Conservation (phyloP, 2,113 vertebrate genomes). For the Muscicapa adusta region DNA sequence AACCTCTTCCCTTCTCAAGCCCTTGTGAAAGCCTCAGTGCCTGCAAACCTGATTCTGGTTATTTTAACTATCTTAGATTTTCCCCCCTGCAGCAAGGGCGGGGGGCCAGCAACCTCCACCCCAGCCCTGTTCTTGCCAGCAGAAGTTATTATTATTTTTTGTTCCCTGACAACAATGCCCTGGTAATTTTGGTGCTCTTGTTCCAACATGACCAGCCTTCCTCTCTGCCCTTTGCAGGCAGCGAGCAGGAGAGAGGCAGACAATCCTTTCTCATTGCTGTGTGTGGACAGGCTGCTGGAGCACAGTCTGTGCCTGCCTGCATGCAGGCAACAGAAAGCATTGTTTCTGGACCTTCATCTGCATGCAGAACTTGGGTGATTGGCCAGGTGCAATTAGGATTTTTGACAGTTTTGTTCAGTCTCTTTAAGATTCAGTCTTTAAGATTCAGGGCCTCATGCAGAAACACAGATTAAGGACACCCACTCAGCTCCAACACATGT, state of each 20-base stretch:
- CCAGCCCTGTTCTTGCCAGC: conserved; percentile 26
- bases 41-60: neutral
- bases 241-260: neutral
- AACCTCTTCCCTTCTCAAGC: neutral
- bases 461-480: neutral
- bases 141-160: conserved; percentile 25
- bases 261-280: neutral
- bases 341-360: neutral
- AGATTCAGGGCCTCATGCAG: neutral
- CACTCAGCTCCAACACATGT: rapidly evolving
- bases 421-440: neutral
- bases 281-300: neutral
- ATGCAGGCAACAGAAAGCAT: neutral
- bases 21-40: neutral
- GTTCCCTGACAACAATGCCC: conserved; percentile 43
- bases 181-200: conserved; percentile 52
- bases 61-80: conserved; percentile 47
- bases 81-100: conserved; percentile 15
- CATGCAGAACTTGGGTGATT: neutral
- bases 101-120: conserved; percentile 47
- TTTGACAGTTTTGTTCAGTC: neutral
- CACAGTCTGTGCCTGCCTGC: neutral
- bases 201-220: conserved; percentile 47
- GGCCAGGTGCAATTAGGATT: neutral
- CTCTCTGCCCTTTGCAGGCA: conserved; percentile 11